Evolutionary conservation across 2,113 vertebrate genomes (phyloP), one percentile per base, ranked within the genome.

Genomic region (Menidia beryllina): DNA sequence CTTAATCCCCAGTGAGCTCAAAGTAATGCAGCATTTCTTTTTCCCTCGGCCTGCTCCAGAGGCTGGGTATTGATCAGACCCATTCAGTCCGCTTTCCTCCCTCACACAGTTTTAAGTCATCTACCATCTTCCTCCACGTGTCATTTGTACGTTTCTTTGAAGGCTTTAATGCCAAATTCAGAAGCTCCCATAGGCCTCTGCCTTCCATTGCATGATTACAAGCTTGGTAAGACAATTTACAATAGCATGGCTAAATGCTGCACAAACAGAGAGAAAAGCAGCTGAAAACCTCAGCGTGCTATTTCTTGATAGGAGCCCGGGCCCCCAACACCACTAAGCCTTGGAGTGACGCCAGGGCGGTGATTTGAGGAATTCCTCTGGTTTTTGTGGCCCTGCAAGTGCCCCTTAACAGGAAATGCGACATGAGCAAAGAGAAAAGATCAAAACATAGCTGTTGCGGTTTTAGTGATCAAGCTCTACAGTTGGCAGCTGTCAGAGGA

Each of bases 291-390:
- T 77, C 88, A 87, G 85, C 23, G 25, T 86, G 82, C 82, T 82
- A 87, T 86, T 82, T 88, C 84, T 86, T 55, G 82, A 88, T 82
- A 88, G 83, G 68, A 81, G 63, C 72, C 72, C 24, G 65, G 64
- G 79, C 76, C 79, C 69, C 67, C 70, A 65, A 81, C 83, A 75
- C 80, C 70, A 47, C 70, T 60, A 73, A 83, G 78, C 55, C 65
- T 79, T 91, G 90, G 84, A 85, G 55, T 36, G 27, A 60, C 1
- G 87, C 91, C 91, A 92, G 72, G 69, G 84, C 52, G 74, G 81
- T 77, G 83, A 91, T 89, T 85, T 88, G 84, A 77, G 88, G 87
- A 90, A 92, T 86, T 89, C 86, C 79, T 88, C 71, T 75, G 79
- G 79, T 82, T 89, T 86, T 75, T 70, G 67, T 75, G 53, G 84